Evolutionary conservation across 2,113 vertebrate genomes (phyloP).

Genomic region (Syrmaticus mikado): DNA sequence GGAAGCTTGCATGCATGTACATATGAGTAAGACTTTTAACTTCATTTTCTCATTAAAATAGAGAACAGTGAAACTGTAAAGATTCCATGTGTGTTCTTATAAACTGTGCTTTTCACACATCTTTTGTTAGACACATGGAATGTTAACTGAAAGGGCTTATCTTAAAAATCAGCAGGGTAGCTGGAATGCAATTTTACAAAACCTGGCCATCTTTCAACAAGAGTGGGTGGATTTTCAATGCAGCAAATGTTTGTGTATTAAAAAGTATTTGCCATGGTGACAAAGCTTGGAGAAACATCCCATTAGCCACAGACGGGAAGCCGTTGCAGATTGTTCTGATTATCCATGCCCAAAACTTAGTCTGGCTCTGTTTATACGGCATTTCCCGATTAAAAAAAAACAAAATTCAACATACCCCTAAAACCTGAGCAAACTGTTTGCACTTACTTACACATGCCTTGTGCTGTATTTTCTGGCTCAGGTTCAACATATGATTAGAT

Average conservation of each 20-base stretch:
- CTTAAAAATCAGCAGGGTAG: slow-evolving; percentile 83
- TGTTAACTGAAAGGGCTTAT: slow-evolving; percentile 79
- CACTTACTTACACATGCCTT: slow-evolving; percentile 68
- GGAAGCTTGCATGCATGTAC: slow-evolving; percentile 35
- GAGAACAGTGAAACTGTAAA: slow-evolving; percentile 60
- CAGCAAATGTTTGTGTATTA: slow-evolving; percentile 88
- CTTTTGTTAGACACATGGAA: slow-evolving; percentile 79
- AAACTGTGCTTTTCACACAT: slow-evolving; percentile 74
- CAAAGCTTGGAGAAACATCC: slow-evolving; percentile 86
- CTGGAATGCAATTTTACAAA: slow-evolving; percentile 85
- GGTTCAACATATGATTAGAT: slow-evolving; percentile 57
- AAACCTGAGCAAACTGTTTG: slow-evolving; percentile 69
- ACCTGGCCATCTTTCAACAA: slow-evolving; percentile 84
- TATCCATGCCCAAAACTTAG: slow-evolving; percentile 80
- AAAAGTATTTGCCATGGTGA: slow-evolving; percentile 88
- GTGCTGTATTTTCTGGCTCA: slow-evolving; percentile 60
- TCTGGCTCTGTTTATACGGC: slow-evolving; percentile 76
- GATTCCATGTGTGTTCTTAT: slow-evolving; percentile 68
- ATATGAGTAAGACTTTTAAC: slow-evolving; percentile 12
- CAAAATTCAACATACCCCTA: slow-evolving; percentile 64
- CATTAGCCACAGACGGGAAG: slow-evolving; percentile 84
- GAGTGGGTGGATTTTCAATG: slow-evolving; percentile 86
- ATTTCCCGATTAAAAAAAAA: slow-evolving; percentile 63
- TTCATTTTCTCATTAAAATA: slow-evolving; percentile 50
- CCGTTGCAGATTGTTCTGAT: slow-evolving; percentile 84